Evolutionary conservation across 2,113 vertebrate genomes (phyloP).

Genomic region (Tragelaphus imberbis): DNA sequence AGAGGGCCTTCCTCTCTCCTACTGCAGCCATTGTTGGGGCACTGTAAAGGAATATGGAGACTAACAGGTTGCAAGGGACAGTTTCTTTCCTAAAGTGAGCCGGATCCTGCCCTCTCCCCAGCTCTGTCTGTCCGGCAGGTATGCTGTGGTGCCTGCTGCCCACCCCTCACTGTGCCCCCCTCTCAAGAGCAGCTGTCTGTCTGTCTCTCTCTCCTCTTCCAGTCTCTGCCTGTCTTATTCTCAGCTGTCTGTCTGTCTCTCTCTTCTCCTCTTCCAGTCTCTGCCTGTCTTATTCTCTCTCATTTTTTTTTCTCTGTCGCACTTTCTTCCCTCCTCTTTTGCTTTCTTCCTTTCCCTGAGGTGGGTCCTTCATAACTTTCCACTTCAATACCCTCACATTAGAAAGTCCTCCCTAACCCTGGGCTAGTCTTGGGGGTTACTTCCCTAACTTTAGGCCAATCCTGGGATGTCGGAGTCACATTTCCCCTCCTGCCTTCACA

Average conservation of each 20-base stretch:
- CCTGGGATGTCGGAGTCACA: background rate
- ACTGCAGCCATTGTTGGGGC: background rate
- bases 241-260: background rate
- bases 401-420: background rate
- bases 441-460: background rate
- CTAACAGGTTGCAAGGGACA: fast-evolving
- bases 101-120: fast-evolving
- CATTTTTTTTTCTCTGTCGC: background rate
- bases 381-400: background rate
- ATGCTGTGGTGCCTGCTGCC: fast-evolving
- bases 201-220: too few species aligned
- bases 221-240: too few species aligned
- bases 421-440: too few species aligned
- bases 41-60: background rate
- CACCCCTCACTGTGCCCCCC: fast-evolving
- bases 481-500: background rate
- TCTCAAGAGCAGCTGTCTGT: background rate
- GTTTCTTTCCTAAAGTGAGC: background rate
- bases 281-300: background rate
- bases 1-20: background rate
- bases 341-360: background rate
- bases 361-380: background rate
- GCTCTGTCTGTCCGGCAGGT: too few species aligned
- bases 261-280: background rate
- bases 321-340: background rate